phyloP scores from a whole-genome alignment of 2,113 vertebrate species.

The Equus przewalskii region DNA sequence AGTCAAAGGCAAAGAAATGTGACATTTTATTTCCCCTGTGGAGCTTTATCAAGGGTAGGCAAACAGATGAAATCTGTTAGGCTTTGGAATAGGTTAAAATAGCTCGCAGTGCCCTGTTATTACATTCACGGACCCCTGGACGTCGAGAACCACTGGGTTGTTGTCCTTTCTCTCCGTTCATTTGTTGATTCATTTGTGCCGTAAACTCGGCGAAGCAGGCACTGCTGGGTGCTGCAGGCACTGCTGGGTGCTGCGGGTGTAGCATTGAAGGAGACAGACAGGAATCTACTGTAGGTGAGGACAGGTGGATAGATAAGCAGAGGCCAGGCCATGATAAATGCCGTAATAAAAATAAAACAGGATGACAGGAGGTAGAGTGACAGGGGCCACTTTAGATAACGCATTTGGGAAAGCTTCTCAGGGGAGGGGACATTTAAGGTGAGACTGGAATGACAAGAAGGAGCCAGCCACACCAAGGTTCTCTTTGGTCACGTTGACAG shows the following conservation, averaged over 20 bases:
- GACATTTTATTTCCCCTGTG: slow-evolving; percentile 54
- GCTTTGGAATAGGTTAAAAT: not conserved
- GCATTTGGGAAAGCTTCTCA: not conserved
- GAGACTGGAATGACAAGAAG: not conserved
- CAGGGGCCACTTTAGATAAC: not conserved
- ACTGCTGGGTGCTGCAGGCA: not conserved
- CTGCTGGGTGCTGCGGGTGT: not conserved
- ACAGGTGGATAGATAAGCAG: not conserved
- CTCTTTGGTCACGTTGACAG: not conserved
- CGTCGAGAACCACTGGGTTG: not conserved
- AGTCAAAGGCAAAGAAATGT: slow-evolving; percentile 57
- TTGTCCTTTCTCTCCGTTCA: not conserved
- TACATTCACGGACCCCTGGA: not conserved
- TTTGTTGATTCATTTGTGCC: not conserved
- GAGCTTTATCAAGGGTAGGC: slow-evolving; percentile 43
- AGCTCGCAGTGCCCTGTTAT: not conserved
- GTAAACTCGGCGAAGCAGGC: not conserved
- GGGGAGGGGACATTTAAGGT: not conserved
- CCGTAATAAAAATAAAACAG: not conserved
- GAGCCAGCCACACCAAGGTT: not conserved
- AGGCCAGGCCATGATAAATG: slow-evolving; percentile 13
- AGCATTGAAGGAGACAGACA: not conserved
- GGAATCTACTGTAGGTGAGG: not conserved
- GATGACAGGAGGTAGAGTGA: not conserved
- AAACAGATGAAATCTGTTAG: slow-evolving; percentile 48